A percentile compares a stretch with the other conserved stretches of the same genome.
These are phyloP conservation scores for Lagria hirta DNA, from an alignment of 2,888 invertebrate genomes.

Conservation along the genomic window DNA sequence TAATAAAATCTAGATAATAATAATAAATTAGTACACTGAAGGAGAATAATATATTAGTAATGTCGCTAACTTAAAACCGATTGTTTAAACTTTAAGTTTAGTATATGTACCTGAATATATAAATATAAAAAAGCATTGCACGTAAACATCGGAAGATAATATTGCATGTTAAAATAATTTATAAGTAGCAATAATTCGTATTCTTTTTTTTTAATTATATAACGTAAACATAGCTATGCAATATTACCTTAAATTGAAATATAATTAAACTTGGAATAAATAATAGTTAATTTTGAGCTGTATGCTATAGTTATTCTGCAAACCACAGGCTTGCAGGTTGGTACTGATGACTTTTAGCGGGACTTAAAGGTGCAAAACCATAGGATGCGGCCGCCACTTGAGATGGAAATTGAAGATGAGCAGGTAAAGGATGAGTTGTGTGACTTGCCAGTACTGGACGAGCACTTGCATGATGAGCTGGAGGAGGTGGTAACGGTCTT, in stretches of 20 bases:
- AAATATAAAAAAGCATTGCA: slow-evolving; percentile 20
- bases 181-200: slow-evolving; percentile 6
- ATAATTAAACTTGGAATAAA: slow-evolving; percentile 8
- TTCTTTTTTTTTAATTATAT: slow-evolving; percentile 7
- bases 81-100: slow-evolving; percentile 15
- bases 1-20: slow-evolving; percentile 11
- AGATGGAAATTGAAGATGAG: slow-evolving; percentile 77
- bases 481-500: slow-evolving; percentile 62
- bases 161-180: slow-evolving; percentile 14
- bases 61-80: slow-evolving; percentile 8
- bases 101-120: slow-evolving; percentile 11
- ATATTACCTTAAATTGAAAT: slow-evolving; percentile 17
- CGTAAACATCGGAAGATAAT: slow-evolving; percentile 14
- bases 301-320: slow-evolving; percentile 62
- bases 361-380: slow-evolving; percentile 70
- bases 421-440: slow-evolving; percentile 76
- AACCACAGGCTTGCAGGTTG: slow-evolving; percentile 71
- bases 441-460: slow-evolving; percentile 66
- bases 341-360: slow-evolving; percentile 70
- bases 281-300: slow-evolving; percentile 16
- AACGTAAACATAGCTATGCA: slow-evolving; percentile 18
- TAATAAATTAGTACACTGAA: slow-evolving; percentile 5
- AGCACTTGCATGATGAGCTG: slow-evolving; percentile 80
- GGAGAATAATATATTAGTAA: too few species aligned
- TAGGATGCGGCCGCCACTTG: slow-evolving; percentile 62